Conservation (phyloP, 1,140 invertebrate genomes). For the Drosophila nigromelanica region DNA sequence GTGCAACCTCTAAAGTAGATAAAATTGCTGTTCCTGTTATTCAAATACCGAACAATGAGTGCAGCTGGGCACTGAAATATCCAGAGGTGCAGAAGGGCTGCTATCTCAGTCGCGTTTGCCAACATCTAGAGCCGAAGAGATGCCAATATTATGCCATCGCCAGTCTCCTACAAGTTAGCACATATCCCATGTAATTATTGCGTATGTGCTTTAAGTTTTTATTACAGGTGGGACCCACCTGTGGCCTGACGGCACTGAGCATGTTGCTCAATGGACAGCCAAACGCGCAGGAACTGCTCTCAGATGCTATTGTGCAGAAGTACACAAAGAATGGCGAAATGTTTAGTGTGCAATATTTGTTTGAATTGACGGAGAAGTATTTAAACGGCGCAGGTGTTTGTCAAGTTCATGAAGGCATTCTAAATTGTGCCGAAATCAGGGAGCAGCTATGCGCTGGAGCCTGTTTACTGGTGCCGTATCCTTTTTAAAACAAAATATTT, state of each 20-base stretch:
- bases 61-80: conserved; percentile 83
- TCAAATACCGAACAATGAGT: conserved; percentile 53
- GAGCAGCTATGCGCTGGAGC: conserved; percentile 70
- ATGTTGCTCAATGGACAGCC: conserved; percentile 89
- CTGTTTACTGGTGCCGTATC: conserved; percentile 85
- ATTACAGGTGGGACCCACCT: conserved; percentile 87
- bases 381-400: conserved; percentile 29
- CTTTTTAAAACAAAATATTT: conserved; percentile 65
- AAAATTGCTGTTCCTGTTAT: background rate
- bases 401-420: conserved; percentile 50
- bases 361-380: conserved; percentile 45
- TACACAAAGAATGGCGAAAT: conserved; percentile 93
- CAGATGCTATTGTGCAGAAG: conserved; percentile 86
- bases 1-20: background rate
- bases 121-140: conserved; percentile 52
- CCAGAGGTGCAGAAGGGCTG: conserved; percentile 84
- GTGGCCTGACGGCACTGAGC: conserved; percentile 91
- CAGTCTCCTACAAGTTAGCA: conserved; percentile 59
- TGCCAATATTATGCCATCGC: conserved; percentile 64
- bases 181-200: background rate
- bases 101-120: conserved; percentile 83
- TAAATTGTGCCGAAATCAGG: conserved; percentile 83
- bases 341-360: conserved; percentile 91
- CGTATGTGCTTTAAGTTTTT: background rate
- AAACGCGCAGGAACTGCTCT: conserved; percentile 86